These are phyloP conservation scores for Solenopsis invicta DNA, from an alignment of 1,140 invertebrate species.

Conservation along the genomic window DNA sequence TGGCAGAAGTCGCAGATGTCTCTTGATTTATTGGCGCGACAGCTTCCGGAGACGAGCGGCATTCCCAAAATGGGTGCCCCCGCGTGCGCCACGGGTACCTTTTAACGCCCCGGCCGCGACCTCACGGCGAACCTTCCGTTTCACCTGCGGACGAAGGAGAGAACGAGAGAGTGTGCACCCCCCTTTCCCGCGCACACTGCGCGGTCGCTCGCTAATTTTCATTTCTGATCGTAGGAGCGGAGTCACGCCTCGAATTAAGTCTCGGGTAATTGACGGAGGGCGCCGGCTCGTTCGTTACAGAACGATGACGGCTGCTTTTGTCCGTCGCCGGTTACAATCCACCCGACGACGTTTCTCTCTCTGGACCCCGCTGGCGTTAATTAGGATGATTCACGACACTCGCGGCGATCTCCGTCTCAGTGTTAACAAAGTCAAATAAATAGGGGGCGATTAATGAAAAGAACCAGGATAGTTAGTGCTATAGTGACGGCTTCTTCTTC, in stretches of 20 bases:
- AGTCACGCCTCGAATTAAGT: constrained; percentile 69
- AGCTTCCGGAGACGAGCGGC: constrained; percentile 77
- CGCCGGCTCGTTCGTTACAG: constrained; percentile 68
- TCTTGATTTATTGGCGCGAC: constrained; percentile 78
- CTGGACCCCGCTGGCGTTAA: constrained; percentile 62
- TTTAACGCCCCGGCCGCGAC: constrained; percentile 38
- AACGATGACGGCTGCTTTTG: constrained; percentile 65
- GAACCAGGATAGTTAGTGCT: constrained; percentile 9
- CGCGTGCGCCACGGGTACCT: constrained; percentile 6
- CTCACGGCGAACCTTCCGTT: constrained; percentile 61
- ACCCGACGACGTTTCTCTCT: neutral
- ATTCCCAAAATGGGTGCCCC: constrained; percentile 75
- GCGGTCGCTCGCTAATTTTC: constrained; percentile 64
- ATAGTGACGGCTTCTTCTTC: constrained; percentile 17
- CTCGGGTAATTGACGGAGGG: constrained; percentile 72
- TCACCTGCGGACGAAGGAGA: constrained; percentile 59
- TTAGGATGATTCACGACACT: constrained; percentile 73
- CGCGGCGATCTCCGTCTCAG: constrained; percentile 32
- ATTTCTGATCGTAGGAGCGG: constrained; percentile 64
- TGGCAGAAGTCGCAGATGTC: constrained; percentile 78
- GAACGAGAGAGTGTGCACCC: neutral
- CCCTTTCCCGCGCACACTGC: no score
- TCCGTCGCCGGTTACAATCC: constrained; percentile 37
- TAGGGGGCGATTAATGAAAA: constrained; percentile 69
- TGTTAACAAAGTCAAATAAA: constrained; percentile 70